phyloP scores from a whole-genome alignment of 2,113 vertebrate species.

The Crocuta crocuta region DNA sequence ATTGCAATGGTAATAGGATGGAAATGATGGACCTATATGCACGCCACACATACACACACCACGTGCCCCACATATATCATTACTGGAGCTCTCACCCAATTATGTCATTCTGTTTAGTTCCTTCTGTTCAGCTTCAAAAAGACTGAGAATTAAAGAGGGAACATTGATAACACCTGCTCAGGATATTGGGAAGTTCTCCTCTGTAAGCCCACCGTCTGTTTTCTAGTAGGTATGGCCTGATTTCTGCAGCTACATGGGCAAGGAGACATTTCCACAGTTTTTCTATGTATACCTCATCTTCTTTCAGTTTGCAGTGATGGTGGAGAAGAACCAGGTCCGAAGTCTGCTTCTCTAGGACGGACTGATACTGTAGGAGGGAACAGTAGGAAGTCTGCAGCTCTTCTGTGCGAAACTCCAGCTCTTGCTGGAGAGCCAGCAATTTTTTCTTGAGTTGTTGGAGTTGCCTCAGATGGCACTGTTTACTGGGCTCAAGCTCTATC shows the following conservation, averaged over 20 bases:
- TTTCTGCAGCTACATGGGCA: neutral
- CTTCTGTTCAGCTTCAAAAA: constrained; percentile 14
- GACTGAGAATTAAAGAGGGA: constrained; percentile 17
- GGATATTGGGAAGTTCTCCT: neutral
- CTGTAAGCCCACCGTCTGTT: neutral
- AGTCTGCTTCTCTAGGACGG: constrained; percentile 77
- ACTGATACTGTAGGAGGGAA: constrained; percentile 83
- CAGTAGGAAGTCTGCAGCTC: constrained; percentile 78
- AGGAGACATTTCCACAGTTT: neutral
- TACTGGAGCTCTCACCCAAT: neutral
- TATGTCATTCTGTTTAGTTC: neutral
- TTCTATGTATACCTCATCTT: constrained; percentile 84
- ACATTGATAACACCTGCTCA: neutral
- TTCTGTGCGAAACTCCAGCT: constrained; percentile 81
- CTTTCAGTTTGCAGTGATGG: constrained; percentile 81
- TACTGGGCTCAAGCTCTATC: constrained; percentile 47
- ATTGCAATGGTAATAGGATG: constrained; percentile 15
- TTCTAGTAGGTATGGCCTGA: neutral
- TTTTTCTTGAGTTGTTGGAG: constrained; percentile 79
- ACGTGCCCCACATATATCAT: neutral
- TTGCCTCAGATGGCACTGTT: constrained; percentile 77
- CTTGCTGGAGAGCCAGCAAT: constrained; percentile 80
- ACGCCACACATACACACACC: neutral
- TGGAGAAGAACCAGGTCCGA: constrained; percentile 82
- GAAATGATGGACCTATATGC: neutral